Evolutionary conservation across 2,113 vertebrate genomes (phyloP), one percentile per base, ranked within the genome.

Genomic region (Corapipo altera): DNA sequence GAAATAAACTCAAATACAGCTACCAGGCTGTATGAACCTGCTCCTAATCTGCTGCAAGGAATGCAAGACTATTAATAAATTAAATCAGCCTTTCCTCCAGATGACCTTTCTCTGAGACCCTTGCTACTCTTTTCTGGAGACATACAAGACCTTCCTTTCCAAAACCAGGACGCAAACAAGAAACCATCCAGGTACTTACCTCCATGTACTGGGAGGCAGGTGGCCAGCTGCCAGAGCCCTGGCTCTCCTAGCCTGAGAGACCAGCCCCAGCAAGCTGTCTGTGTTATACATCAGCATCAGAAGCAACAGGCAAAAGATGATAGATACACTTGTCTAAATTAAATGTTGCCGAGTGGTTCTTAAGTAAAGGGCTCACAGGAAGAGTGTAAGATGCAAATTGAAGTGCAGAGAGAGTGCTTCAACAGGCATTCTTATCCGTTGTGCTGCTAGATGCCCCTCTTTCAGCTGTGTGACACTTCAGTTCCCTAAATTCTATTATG

Each of bases 271-370:
- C 28, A 83, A 83, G 69, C 15, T 2, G 2, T 8, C 75, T 67
- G 65, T 35, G 23, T 72, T 76, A 20, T 3, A 59, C 8, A 64
- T 43, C 80, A 72, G 46, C 4, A 5, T n/a, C 30, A 72, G 83
- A 81, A 92, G 52, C 69, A 92, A 78, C 32, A 77, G 80, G 83
- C 32, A 44, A 59, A 91, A 93, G 86, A 77, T 35, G 69, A 89
- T 91, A 87, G 93, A 57, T 78, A 65, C 23, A 16, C 61, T 75
- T 55, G 28, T 82, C 64, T 79, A 82, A 91, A 92, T 88, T 54
- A 82, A 82, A 76, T 32, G 59, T 46, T 62, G n/a, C 84, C 21
- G 20, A 94, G 71, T 54, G 84, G 54, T 76, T 91, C 81, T 91
- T 54, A 41, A 88, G 64, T 30, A 35, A 66, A 88, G 81, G 49